Percentiles rank a stretch among this genome's conserved stretches.
phyloP scores from a whole-genome alignment of 2,797 vertebrate genomes.

The Coregonus sp. region DNA sequence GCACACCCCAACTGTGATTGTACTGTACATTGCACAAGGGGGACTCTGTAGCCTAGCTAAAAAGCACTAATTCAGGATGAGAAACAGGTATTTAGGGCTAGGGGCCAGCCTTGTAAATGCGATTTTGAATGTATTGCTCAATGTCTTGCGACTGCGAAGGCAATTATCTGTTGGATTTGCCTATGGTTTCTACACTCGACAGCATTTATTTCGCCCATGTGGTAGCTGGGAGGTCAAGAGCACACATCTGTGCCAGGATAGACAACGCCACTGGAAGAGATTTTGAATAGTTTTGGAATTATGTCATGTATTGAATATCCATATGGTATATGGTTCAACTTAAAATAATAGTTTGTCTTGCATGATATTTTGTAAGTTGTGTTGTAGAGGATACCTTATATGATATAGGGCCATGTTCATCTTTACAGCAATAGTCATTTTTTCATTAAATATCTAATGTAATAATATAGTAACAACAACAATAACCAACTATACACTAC shows the following conservation, averaged over 20 bases:
- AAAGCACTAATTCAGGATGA: not conserved
- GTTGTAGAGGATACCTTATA: not conserved
- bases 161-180: conserved; percentile 10
- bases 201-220: not conserved
- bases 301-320: not conserved
- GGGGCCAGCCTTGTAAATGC: not conserved
- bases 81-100: not conserved
- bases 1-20: no score
- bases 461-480: not conserved
- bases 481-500: not conserved
- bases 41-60: not conserved
- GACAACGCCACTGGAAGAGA: not conserved
- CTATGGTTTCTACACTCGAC: not conserved
- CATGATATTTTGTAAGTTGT: not conserved
- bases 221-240: not conserved
- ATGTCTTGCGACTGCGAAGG: conserved; percentile 45
- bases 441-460: not conserved
- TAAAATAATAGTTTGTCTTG: not conserved
- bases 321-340: not conserved
- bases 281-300: not conserved
- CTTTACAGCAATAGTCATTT: not conserved
- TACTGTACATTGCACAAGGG: not conserved
- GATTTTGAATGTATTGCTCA: not conserved
- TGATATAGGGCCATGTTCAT: not conserved
- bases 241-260: not conserved